Percentiles rank a stretch among this genome's conserved stretches.
Conservation (phyloP, 1,140 invertebrate species). For the Drosophila teissieri region DNA sequence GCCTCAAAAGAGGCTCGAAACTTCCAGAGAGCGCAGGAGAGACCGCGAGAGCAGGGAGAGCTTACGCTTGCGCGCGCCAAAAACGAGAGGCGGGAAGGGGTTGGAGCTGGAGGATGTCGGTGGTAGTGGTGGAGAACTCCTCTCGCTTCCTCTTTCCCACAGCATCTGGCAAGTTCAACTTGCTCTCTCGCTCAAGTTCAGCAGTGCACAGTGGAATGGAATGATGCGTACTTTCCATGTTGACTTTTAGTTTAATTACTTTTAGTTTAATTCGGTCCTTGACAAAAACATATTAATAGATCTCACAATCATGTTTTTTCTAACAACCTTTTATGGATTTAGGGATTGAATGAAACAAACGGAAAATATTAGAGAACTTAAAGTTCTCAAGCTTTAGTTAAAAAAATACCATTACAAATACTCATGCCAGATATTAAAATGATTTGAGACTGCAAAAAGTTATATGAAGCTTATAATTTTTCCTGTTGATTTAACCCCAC, state of each 20-base stretch:
- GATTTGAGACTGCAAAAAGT: too few relatives aligned
- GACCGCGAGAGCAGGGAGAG: slow-evolving; percentile 39
- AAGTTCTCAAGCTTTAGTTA: too few relatives aligned
- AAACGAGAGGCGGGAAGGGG: slow-evolving; percentile 49
- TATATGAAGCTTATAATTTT: not conserved
- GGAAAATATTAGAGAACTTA: too few relatives aligned
- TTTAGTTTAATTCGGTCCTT: too few relatives aligned
- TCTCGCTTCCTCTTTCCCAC: slow-evolving; percentile 18
- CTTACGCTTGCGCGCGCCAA: slow-evolving; percentile 75
- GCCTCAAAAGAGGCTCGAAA: slow-evolving; percentile 51
- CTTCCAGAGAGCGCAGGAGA: slow-evolving; percentile 52
- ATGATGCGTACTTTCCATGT: too few relatives aligned
- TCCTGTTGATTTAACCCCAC: not conserved
- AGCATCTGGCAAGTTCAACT: slow-evolving; percentile 65
- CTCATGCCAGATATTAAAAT: too few relatives aligned
- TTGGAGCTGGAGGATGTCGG: slow-evolving; percentile 19
- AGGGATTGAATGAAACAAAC: not conserved
- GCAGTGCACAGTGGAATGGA: slow-evolving; percentile 20
- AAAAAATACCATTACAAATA: too few relatives aligned
- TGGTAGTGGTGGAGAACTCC: slow-evolving; percentile 4
- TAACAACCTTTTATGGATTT: not conserved
- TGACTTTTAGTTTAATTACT: too few relatives aligned
- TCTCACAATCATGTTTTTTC: too few relatives aligned
- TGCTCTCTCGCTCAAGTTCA: slow-evolving; percentile 40
- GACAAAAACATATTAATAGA: too few relatives aligned